Evolutionary conservation across 2,113 vertebrate species (phyloP), one percentile per base, ranked within the genome.

Genomic region (Cnemophilus loriae): DNA sequence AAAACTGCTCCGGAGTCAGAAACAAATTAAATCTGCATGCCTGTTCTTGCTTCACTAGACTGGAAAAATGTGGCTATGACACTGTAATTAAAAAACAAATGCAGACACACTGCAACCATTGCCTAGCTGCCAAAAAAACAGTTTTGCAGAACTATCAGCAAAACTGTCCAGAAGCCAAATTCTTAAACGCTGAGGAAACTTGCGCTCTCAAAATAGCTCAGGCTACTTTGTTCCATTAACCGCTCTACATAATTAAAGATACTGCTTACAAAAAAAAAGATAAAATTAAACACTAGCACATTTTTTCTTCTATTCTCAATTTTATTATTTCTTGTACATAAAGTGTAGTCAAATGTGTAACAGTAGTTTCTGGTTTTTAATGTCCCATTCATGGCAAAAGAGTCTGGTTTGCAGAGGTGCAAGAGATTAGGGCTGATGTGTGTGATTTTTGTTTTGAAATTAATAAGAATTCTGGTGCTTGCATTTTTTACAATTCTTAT

Each of bases 1-100:
- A 76, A 61, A 81, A 69, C 65, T 78, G 41, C 64, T 86, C 84
- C 2, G 1, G 68, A 91, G 84, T 82, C 57, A 89, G 67, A 84
- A 93, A 49, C 76, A 93, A 95, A 96, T 96, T 87, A 79, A 93
- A 95, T 87, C 89, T 85, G 70, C 42, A 60, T 42, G 44, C 81
- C n/a, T 83, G 53, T 94, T 89, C 87, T 91, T 82, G 92, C 93
- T 93, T 95, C 96, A 71, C 42, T 92, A 65, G 78, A 56, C 92
- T 94, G 69, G 87, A 97, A 96, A 95, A 96, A 96, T 60, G 46
- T 50, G 57, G 24, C 53, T 87, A 84, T 89, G 91, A 93, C 91
- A 90, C 90, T 41, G 78, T 96, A 65, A 92, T 97, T 96, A 92
- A 94, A 95, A 95, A 89, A 69, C 70, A 92, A 92, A 89, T 55